Evolutionary conservation across 2,888 invertebrate genomes (phyloP), one percentile per base, ranked within the genome.

Genomic region (Leucania comma): DNA sequence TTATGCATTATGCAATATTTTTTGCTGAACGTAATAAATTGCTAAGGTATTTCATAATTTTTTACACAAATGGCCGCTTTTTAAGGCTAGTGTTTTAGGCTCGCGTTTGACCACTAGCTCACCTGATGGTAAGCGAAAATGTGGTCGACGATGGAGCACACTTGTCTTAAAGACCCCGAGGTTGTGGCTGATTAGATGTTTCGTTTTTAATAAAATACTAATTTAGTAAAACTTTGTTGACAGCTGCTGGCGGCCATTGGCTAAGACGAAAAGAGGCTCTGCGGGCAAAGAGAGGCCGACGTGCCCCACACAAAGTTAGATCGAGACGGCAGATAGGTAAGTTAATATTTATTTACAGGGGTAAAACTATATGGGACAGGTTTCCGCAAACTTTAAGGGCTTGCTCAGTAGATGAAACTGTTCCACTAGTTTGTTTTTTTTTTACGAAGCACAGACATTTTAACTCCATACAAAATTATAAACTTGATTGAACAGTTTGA

Each of bases 201-300:
- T 26, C 58, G 46, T 46, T 38, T 32, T 38, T n/a, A 35, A 48
- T 22, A n/a, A n/a, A 46, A 46, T 56, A 51, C 20, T 68, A 26
- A 74, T 38, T 35, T 35, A 0, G 53, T 53, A 67, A 35, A 68
- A 67, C 60, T 32, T 81, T 80, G 74, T 87, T 78, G 63, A 2
- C 87, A 90, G 92, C 84, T 75, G 85, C 87, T 65, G 90, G 87
- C 68, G 86, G 88, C 68, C 88, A 90, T 77, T 92, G 92, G 93
- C 68, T 90, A 73, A 90, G 80, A 73, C 85, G 92, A 56, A 92
- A 91, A 77, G 92, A 91, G 69, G 89, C 88, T n/a, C 73, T 87
- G 3, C 88, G 90, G 1, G 90, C 88, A 3, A 88, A 87, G 63
- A 86, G 90, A 61, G 87, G 83, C 24, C 72, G 80, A 20, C 71